A percentile compares a stretch with the other conserved stretches of the same genome.
phyloP scores from a whole-genome alignment of 2,797 vertebrate species.

The Hydrolagus colliei region DNA sequence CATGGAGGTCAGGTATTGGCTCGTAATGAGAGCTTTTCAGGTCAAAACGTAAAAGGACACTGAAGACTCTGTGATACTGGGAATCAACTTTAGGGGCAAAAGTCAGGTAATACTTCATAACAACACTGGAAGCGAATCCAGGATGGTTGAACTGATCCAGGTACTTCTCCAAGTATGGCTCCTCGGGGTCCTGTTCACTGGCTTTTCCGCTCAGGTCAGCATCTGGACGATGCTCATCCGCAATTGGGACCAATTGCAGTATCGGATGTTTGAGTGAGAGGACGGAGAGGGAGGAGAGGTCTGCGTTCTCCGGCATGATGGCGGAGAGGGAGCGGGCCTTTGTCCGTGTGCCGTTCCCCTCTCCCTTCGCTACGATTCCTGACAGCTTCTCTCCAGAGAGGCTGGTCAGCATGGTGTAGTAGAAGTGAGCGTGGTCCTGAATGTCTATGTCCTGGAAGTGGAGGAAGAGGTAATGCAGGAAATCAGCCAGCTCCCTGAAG shows the following conservation, averaged over 20 bases:
- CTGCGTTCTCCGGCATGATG: slow-evolving; percentile 70
- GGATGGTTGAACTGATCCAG: slow-evolving; percentile 48
- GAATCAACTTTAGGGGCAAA: slow-evolving; percentile 36
- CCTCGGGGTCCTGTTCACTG: not conserved
- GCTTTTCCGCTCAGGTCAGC: not conserved
- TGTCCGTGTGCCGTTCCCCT: slow-evolving; percentile 48
- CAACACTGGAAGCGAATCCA: slow-evolving; percentile 49
- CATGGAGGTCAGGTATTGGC: slow-evolving; percentile 54
- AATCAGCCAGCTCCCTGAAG: slow-evolving; percentile 58
- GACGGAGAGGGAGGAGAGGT: slow-evolving; percentile 55
- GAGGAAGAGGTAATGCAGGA: slow-evolving; percentile 61
- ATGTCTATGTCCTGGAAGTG: slow-evolving; percentile 66
- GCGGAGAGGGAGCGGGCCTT: slow-evolving; percentile 59
- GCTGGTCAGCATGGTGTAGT: slow-evolving; percentile 71
- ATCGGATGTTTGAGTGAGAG: slow-evolving; percentile 48
- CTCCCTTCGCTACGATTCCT: slow-evolving; percentile 48
- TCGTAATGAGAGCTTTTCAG: slow-evolving; percentile 55
- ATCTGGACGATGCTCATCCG: slow-evolving; percentile 7
- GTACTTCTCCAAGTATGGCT: slow-evolving; percentile 47
- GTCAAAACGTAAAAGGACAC: slow-evolving; percentile 65
- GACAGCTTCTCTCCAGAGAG: slow-evolving; percentile 67
- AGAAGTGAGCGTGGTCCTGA: slow-evolving; percentile 72
- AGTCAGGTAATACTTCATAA: slow-evolving; percentile 51
- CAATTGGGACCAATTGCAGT: slow-evolving; percentile 48
- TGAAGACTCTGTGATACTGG: slow-evolving; percentile 58